A percentile compares a stretch with the other conserved stretches of the same genome.
phyloP scores from a whole-genome alignment of 2,888 invertebrate species.

The Athalia cordata region DNA sequence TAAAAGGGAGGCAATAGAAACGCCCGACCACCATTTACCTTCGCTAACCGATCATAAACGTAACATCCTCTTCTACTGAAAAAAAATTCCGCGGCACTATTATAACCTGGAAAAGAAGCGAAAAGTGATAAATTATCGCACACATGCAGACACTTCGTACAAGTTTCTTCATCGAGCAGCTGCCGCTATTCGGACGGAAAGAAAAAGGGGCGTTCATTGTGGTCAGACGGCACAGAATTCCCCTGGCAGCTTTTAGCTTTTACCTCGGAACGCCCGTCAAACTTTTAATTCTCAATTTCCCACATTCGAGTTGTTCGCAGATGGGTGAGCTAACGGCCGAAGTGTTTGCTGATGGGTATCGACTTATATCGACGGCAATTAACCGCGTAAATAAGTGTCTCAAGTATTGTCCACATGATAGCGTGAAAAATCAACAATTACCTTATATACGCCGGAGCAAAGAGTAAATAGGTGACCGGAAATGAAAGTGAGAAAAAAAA shows the following conservation, averaged over 20 bases:
- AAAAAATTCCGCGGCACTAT: background rate
- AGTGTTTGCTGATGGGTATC: slow-evolving; percentile 38
- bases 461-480: no score
- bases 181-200: no score
- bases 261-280: slow-evolving; percentile 2
- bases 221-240: slow-evolving; percentile 23
- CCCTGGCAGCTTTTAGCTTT: background rate
- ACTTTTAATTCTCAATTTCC: slow-evolving; percentile 36
- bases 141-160: background rate
- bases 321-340: background rate
- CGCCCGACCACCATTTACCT: background rate
- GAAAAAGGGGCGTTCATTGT: background rate
- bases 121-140: background rate
- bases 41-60: background rate
- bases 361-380: slow-evolving; percentile 25
- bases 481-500: background rate
- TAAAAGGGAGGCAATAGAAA: background rate
- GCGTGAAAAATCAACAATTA: background rate
- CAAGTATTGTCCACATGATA: background rate
- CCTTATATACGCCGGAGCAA: no score
- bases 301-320: no score
- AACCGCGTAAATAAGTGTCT: background rate
- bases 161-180: background rate
- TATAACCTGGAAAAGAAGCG: background rate
- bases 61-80: background rate